A percentile compares a stretch with the other conserved stretches of the same genome.
Conservation (phyloP, 2,888 invertebrate genomes). For the Neocrepidodera transversa region DNA sequence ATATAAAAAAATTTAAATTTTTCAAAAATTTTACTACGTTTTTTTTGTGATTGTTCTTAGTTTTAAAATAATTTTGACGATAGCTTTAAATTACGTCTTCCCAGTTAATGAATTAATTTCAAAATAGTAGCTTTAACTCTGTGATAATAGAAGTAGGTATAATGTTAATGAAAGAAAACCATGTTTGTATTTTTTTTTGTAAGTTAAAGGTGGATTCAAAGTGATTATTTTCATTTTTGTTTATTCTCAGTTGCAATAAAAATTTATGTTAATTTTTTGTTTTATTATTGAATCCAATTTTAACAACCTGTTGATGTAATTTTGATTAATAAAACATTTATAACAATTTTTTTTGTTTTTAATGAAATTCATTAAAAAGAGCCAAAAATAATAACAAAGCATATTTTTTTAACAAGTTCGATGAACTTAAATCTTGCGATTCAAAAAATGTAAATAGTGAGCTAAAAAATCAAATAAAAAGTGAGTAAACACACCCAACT, state of each 20-base stretch:
- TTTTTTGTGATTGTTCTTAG: not conserved
- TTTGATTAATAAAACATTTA: not conserved
- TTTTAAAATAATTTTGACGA: not conserved
- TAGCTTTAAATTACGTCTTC: too few relatives aligned
- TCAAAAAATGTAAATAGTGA: too few relatives aligned
- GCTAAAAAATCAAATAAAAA: too few relatives aligned
- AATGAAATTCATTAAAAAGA: too few relatives aligned
- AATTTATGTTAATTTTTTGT: not conserved
- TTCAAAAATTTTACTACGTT: too few relatives aligned
- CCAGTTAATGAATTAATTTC: conserved; percentile 1
- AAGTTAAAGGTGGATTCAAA: not conserved
- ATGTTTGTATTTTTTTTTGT: not conserved
- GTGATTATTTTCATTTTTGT: not conserved
- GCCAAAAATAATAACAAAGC: too few relatives aligned
- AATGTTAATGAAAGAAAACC: conserved; percentile 9
- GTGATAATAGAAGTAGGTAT: conserved; percentile 50
- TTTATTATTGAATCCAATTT: not conserved
- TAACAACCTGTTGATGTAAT: not conserved
- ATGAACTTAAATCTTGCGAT: too few relatives aligned
- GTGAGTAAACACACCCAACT: too few relatives aligned
- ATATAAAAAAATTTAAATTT: too few relatives aligned
- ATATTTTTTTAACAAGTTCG: too few relatives aligned
- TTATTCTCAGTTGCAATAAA: not conserved
- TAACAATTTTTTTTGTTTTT: too few relatives aligned
- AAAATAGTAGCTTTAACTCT: conserved; percentile 54